Evolutionary conservation across 2,113 vertebrate genomes (phyloP).

Genomic region (Rhinopomastus cyanomelas): DNA sequence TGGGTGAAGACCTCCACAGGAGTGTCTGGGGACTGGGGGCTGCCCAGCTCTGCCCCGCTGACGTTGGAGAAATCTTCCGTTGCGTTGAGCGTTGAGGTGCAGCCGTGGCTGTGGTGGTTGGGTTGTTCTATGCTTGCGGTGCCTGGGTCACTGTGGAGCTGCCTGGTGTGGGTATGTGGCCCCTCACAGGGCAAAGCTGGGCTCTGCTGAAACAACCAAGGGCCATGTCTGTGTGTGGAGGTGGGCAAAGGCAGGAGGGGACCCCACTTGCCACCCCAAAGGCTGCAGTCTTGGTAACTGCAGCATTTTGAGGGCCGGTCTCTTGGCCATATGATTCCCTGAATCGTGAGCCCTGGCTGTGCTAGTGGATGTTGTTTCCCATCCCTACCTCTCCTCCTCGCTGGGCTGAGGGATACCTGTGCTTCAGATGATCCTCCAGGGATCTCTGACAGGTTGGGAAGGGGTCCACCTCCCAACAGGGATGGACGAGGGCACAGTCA

Average conservation of each 20-base stretch:
- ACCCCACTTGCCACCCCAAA: not conserved
- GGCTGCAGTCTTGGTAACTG: not conserved
- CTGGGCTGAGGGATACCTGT: not conserved
- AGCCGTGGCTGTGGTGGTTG: not conserved
- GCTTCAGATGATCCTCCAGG: not conserved
- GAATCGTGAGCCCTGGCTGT: not conserved
- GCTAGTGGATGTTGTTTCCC: not conserved
- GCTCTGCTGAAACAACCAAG: not conserved
- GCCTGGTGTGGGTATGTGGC: rapidly evolving
- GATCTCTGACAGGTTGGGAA: not conserved
- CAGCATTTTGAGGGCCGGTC: rapidly evolving
- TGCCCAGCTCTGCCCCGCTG: not conserved
- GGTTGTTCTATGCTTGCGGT: not conserved
- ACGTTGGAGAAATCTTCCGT: not conserved
- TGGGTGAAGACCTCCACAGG: rapidly evolving
- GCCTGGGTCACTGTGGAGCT: not conserved
- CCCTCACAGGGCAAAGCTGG: not conserved
- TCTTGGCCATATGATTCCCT: not conserved
- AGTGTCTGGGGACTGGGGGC: not conserved
- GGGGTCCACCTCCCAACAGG: not conserved
- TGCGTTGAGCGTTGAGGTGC: rapidly evolving
- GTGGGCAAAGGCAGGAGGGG: not conserved
- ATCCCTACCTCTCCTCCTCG: not conserved
- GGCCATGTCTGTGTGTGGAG: not conserved
- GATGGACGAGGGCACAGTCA: not conserved